Conservation (phyloP, 64 coral and sea anemone genomes). For the Montipora foliosa region DNA sequence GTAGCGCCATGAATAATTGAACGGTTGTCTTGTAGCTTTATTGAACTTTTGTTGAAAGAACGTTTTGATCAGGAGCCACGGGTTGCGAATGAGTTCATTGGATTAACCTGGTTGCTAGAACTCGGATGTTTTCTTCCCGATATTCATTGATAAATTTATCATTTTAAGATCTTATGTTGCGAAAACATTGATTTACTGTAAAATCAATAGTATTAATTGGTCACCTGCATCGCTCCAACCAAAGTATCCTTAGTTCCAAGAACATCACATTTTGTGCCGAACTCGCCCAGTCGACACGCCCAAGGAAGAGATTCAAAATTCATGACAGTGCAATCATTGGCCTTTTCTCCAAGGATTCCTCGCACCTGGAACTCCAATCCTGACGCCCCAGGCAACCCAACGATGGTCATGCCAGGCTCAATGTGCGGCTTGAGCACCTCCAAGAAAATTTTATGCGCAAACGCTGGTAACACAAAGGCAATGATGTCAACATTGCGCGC, state of each 20-base stretch:
- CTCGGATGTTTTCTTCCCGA: no score
- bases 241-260: slow-evolving; percentile 35
- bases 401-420: slow-evolving; percentile 70
- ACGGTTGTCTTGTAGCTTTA: no score
- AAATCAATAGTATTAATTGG: no score
- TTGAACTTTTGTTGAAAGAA: no score
- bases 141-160: no score
- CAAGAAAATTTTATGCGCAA: slow-evolving; percentile 69
- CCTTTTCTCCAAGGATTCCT: slow-evolving; percentile 63
- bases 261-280: slow-evolving; percentile 39
- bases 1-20: no score
- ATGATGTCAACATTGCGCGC: slow-evolving; percentile 44
- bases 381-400: slow-evolving; percentile 66
- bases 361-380: slow-evolving; percentile 76
- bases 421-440: slow-evolving; percentile 57
- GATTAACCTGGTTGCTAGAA: no score
- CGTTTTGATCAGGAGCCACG: neutral
- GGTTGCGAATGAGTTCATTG: no score
- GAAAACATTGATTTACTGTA: no score
- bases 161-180: no score
- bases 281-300: slow-evolving; percentile 54
- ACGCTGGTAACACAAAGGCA: slow-evolving; percentile 45
- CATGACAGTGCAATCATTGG: slow-evolving; percentile 41
- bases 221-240: slow-evolving; percentile 39
- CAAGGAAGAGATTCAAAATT: slow-evolving; percentile 84